Base-by-base conservation (phyloP, 2,888 invertebrate genomes). In the Coelogynopora nodosa region DNA sequence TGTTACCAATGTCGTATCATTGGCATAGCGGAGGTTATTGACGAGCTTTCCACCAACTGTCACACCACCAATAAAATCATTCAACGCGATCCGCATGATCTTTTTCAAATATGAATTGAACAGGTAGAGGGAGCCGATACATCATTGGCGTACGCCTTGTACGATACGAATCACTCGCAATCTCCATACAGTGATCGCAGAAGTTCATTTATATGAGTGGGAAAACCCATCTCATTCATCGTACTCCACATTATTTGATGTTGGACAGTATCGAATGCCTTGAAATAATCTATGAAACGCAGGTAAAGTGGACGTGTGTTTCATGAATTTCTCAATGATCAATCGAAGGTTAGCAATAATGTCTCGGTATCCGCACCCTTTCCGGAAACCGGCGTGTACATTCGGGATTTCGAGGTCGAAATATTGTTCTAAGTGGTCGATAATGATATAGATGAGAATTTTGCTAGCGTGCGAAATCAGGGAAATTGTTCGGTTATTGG, bases 401-500 rank as follows among this genome's bases (percentile, higher is more conserved):
- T 74, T 74, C 74, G 74, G 23, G 74, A 74, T 74, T 74, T 74
- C 74, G 23, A 10, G 74, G 27, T 74, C 18, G 74, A 74, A 74
- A 26, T 74, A 5, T 74, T 23, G 74, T 74, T 74, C 74, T 74
- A 74, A 23, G 10, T 26, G 74, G 74, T 74, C 74, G 74, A 74
- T 74, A n/a, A 74, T 74, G 74, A 74, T 74, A 74, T 74, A 74
- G 74, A 74, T 10, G 74, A 74, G 18, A 74, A 74, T 49, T 80
- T 80, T 80, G 80, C 80, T 80, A 5, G 80, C n/a, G 28, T 80
- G 80, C 10, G 26, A 80, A 26, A 82, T 82, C 23, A 82, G 82
- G 29, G 82, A 82, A 82, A 82, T 82, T 30, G 31, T 82, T 29
- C 82, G 82, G 31, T 82, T 10, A 27, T 80, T 82, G 31, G 27